phyloP scores from a whole-genome alignment of 2,797 vertebrate species.

The Poeciliopsis paucimaculata region DNA sequence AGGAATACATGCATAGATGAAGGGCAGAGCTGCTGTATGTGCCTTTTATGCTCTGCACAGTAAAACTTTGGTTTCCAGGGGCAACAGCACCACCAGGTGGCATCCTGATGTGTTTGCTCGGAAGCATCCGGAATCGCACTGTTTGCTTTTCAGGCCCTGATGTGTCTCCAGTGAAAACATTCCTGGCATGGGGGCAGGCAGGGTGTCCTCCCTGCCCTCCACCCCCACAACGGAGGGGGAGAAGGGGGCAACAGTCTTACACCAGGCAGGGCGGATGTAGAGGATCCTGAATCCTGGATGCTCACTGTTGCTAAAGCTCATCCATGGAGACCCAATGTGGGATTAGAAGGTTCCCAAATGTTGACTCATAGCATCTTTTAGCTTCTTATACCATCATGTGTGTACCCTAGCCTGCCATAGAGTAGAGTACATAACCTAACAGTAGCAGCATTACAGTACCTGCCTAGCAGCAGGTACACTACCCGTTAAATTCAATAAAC shows the following conservation, averaged over 20 bases:
- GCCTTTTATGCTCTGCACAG: conserved; percentile 17
- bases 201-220: conserved; percentile 9
- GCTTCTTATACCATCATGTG: neutral
- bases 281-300: conserved; percentile 84
- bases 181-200: conserved; percentile 31
- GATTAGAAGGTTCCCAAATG: conserved; percentile 41
- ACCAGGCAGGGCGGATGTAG: conserved; percentile 62
- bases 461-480: neutral
- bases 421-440: too few species aligned
- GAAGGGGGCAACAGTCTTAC: conserved; percentile 25
- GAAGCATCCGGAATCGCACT: conserved; percentile 68
- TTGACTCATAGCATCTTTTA: neutral
- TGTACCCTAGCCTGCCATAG: neutral
- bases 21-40: conserved; percentile 17
- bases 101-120: conserved; percentile 72
- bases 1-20: conserved; percentile 13
- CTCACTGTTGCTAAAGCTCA: conserved; percentile 63
- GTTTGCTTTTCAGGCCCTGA: conserved; percentile 70
- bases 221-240: neutral
- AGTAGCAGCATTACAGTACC: too few species aligned
- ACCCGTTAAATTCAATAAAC: neutral
- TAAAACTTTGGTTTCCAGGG: conserved; percentile 52
- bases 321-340: conserved; percentile 75
- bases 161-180: conserved; percentile 64
- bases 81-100: conserved; percentile 51